Evolutionary conservation across 2,888 invertebrate species (phyloP), one percentile per base, ranked within the genome.

Genomic region (Mellilla xanthometata): DNA sequence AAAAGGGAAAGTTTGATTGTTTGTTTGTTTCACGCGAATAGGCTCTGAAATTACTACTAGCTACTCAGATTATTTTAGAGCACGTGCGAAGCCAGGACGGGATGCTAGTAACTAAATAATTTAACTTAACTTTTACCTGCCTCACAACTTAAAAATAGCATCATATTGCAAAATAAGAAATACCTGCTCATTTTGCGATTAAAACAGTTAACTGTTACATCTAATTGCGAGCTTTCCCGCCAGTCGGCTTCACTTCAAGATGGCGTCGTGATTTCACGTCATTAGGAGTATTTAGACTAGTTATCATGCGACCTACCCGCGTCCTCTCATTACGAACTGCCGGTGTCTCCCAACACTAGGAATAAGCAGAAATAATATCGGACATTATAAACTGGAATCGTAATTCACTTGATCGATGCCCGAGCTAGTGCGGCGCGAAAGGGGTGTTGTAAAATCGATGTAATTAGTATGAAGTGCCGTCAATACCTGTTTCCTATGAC

Each of bases 281-380:
- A 86, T 86, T 84, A 84, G 72, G 78, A 76, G 78, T 83, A 83
- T 85, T 84, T 84, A 72, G 79, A 76, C 80, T 83, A 83, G 83
- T 83, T 84, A 86, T 82, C 81, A 75, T 76, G 70, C 80, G 78
- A 78, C 76, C 77, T 70, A 68, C 68, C 71, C 59, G 69, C 79
- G 77, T 81, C 76, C 82, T 81, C 84, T 87, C 81, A 87, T 86
- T 82, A 85, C 60, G 65, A 40, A 63, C 72, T 71, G 71, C 77
- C 73, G 77, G 74, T 72, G 63, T 72, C 74, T 73, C 74, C 76
- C 71, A 66, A 67, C 49, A 33, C 41, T 47, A 47, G 35, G 35
- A 28, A 33, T 44, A 24, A 27, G 27, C 30, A 35, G 29, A 48
- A 72, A 76, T 83, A 80, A 82, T 83, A 76, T 80, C 63, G 69